A percentile compares a stretch with the other conserved stretches of the same genome.
Evolutionary conservation across 1,140 invertebrate genomes (phyloP).

Genomic region (Maconellicoccus hirsutus): DNA sequence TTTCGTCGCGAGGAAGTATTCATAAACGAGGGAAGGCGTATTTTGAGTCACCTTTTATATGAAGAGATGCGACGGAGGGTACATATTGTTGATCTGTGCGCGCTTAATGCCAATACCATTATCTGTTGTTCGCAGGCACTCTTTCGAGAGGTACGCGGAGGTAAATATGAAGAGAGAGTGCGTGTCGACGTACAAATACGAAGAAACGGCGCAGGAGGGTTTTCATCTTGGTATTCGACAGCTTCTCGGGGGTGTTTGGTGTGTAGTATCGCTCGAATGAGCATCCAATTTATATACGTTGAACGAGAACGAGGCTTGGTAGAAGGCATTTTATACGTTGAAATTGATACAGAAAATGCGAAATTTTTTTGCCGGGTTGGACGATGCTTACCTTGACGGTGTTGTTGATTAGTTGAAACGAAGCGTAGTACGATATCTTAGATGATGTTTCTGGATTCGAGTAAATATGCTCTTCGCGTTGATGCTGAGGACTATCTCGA

Average conservation of each 20-base stretch:
- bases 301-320: too few relatives aligned
- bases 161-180: not conserved
- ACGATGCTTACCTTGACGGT: not conserved
- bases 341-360: too few relatives aligned
- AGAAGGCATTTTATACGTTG: too few relatives aligned
- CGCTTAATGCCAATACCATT: slow-evolving; percentile 20
- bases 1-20: not conserved
- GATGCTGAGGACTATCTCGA: slow-evolving; percentile 32
- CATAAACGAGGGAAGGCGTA: not conserved
- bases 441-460: slow-evolving; percentile 41
- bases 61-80: not conserved
- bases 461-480: slow-evolving; percentile 38
- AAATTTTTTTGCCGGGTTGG: too few relatives aligned
- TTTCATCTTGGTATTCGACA: slow-evolving; percentile 17
- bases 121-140: slow-evolving; percentile 19
- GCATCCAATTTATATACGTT: slow-evolving; percentile 11
- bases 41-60: slow-evolving; percentile 15
- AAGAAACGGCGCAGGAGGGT: not conserved
- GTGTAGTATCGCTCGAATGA: slow-evolving; percentile 18
- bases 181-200: not conserved
- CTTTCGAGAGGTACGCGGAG: slow-evolving; percentile 6
- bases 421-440: slow-evolving; percentile 47
- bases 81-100: slow-evolving; percentile 14
- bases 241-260: slow-evolving; percentile 10
- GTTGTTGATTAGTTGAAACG: slow-evolving; percentile 27